Conservation (phyloP, 1,140 invertebrate genomes). For the Bombus turneri region DNA sequence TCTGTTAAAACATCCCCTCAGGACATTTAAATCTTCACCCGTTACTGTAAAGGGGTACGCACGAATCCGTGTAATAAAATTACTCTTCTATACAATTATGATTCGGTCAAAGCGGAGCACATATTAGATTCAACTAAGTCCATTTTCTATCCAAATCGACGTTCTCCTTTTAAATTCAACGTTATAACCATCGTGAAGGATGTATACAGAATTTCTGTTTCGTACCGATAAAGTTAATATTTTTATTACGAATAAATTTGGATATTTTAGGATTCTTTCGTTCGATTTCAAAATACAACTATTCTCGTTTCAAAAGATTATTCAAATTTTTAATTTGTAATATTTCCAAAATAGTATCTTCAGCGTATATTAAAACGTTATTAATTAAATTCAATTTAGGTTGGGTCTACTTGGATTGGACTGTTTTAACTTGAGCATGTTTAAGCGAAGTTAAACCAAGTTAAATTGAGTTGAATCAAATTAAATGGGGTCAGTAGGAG, state of each 20-base stretch:
- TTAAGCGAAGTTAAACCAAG: background rate
- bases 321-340: too few relatives aligned
- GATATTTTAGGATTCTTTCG: too few relatives aligned
- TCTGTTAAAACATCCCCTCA: slow-evolving; percentile 40
- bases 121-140: background rate
- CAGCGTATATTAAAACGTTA: too few relatives aligned
- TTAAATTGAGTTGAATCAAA: background rate
- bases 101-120: background rate
- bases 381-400: background rate
- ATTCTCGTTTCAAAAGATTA: too few relatives aligned
- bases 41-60: slow-evolving; percentile 29
- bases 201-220: too few relatives aligned
- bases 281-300: too few relatives aligned
- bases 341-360: too few relatives aligned
- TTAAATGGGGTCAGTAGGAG: background rate
- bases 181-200: background rate
- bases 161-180: too few relatives aligned
- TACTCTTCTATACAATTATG: slow-evolving; percentile 11
- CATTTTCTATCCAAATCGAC: background rate
- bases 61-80: slow-evolving; percentile 34
- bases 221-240: too few relatives aligned
- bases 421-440: background rate
- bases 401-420: background rate
- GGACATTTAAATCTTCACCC: slow-evolving; percentile 33
- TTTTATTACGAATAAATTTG: too few relatives aligned